A percentile compares a stretch with the other conserved stretches of the same genome.
These are phyloP conservation scores for Oenanthe oenanthe DNA, from an alignment of 2,113 vertebrate species.

Conservation along the genomic window DNA sequence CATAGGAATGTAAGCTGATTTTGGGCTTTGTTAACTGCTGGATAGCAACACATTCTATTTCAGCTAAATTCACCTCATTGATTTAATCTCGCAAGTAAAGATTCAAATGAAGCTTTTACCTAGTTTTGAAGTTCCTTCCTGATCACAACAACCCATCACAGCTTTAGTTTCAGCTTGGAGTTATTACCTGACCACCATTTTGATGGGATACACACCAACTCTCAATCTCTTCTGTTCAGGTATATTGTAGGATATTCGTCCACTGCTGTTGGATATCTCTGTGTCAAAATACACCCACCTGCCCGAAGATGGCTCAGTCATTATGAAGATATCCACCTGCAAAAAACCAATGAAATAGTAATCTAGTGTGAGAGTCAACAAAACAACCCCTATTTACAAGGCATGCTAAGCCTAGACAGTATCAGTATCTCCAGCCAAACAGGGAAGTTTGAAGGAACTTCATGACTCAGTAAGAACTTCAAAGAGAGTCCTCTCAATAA, in stretches of 20 bases:
- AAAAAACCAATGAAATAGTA: background rate
- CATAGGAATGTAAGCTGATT: background rate
- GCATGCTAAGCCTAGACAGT: background rate
- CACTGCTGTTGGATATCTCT: constrained; percentile 93
- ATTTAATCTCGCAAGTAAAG: background rate
- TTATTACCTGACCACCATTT: constrained; percentile 95
- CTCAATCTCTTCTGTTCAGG: constrained; percentile 87
- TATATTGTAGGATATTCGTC: constrained; percentile 88
- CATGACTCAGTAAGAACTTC: background rate
- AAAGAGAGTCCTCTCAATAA: background rate
- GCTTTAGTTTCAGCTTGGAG: background rate
- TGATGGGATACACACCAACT: constrained; percentile 93
- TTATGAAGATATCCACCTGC: constrained; percentile 93
- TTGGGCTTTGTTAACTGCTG: background rate
- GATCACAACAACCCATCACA: background rate
- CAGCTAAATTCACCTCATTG: background rate
- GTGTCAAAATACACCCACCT: constrained; percentile 96
- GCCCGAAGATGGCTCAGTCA: constrained; percentile 91
- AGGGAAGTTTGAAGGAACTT: background rate
- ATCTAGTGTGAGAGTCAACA: background rate
- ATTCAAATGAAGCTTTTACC: background rate
- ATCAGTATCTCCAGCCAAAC: background rate
- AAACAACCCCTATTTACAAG: background rate
- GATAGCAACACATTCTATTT: background rate
- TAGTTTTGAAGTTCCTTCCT: background rate